Evolutionary conservation across 2,888 invertebrate genomes (phyloP).

Genomic region (Glomeris marginata): DNA sequence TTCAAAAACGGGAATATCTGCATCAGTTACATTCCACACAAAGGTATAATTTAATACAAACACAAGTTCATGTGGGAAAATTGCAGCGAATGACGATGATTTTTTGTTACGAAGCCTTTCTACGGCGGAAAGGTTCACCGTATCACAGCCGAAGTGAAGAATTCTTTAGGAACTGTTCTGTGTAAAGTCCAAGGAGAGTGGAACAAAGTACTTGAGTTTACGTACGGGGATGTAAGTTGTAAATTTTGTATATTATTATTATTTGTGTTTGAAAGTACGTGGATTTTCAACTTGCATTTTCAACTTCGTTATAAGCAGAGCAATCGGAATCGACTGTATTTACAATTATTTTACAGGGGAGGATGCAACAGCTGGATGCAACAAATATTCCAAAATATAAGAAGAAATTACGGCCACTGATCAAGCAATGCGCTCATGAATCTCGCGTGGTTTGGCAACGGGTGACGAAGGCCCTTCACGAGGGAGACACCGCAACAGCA

Average conservation of each 20-base stretch:
- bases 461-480: conserved; percentile 32
- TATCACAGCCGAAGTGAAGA: conserved; percentile 34
- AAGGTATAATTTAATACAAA: conserved; percentile 27
- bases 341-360: conserved; percentile 22
- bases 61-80: neutral
- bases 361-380: conserved; percentile 25
- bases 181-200: conserved; percentile 35
- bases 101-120: conserved; percentile 30
- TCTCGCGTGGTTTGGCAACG: conserved; percentile 35
- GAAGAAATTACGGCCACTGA: conserved; percentile 32
- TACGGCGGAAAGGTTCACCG: conserved; percentile 37
- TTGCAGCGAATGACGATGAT: neutral
- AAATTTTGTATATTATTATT: too few relatives aligned
- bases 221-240: conserved; percentile 29
- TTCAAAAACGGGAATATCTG: conserved; percentile 29
- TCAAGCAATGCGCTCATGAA: conserved; percentile 32
- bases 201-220: conserved; percentile 33
- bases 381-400: conserved; percentile 21
- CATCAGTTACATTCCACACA: conserved; percentile 34
- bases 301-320: neutral
- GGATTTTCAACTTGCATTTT: conserved; percentile 1
- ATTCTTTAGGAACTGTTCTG: conserved; percentile 24
- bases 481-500: conserved; percentile 31
- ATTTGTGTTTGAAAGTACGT: too few relatives aligned
- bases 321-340: too few relatives aligned